A percentile compares a stretch with the other conserved stretches of the same genome.
Conservation (phyloP, 1,140 invertebrate species). For the Drosophila ohnishii region DNA sequence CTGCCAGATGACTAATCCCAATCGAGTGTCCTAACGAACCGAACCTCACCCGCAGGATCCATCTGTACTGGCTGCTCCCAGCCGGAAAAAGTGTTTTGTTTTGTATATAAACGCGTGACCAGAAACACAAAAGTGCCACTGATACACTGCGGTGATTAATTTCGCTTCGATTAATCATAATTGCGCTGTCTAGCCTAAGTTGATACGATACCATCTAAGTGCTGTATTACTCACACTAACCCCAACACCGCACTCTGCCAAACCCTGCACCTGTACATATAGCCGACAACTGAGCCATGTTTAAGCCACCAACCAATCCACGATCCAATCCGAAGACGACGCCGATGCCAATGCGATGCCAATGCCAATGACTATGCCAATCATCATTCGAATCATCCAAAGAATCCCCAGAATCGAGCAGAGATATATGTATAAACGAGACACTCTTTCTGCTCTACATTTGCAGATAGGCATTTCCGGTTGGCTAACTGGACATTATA, state of each 20-base stretch:
- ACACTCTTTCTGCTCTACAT: constrained; percentile 81
- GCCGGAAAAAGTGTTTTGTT: constrained; percentile 14
- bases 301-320: constrained; percentile 1
- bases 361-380: constrained; percentile 19
- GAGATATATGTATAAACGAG: constrained; percentile 38
- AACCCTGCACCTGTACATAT: constrained; percentile 54
- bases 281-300: constrained; percentile 21
- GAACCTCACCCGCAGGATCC: constrained; percentile 6
- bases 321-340: constrained; percentile 10
- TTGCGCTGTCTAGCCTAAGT: constrained; percentile 48
- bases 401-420: constrained; percentile 10
- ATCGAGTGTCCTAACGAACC: constrained; percentile 29
- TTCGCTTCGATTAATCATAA: constrained; percentile 58
- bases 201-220: constrained; percentile 57
- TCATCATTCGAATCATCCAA: constrained; percentile 18
- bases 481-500: constrained; percentile 96
- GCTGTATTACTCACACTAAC: constrained; percentile 65
- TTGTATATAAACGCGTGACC: constrained; percentile 18
- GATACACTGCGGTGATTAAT: constrained; percentile 53
- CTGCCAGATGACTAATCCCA: constrained; percentile 44
- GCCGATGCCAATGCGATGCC: constrained; percentile 23
- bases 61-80: constrained; percentile 19
- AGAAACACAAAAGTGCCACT: constrained; percentile 11
- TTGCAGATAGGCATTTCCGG: constrained; percentile 93
- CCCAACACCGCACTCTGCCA: constrained; percentile 22